phyloP scores from a whole-genome alignment of 2,113 vertebrate species.

The Tor tambroides region DNA sequence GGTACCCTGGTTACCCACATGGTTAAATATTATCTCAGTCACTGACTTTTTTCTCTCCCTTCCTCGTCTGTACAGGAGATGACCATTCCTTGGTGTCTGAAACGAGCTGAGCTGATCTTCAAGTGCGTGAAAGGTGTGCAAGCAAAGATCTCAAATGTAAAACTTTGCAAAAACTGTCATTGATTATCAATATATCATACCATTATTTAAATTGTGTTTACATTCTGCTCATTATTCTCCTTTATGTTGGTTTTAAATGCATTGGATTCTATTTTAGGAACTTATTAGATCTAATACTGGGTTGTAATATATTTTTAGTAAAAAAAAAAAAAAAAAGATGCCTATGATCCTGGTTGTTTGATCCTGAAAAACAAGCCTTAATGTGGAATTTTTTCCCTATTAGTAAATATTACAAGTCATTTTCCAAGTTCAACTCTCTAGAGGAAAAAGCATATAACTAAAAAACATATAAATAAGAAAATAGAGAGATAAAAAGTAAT shows the following conservation, averaged over 20 bases:
- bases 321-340: not conserved
- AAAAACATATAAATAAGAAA: not conserved
- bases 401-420: no score
- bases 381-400: not conserved
- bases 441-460: not conserved
- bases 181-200: not conserved
- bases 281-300: not conserved
- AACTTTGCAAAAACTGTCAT: not conserved
- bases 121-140: constrained; percentile 95
- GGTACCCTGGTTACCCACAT: not conserved
- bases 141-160: not conserved
- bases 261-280: no score
- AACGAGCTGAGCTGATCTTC: constrained; percentile 86
- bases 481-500: no score
- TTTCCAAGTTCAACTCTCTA: not conserved
- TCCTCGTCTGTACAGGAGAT: constrained; percentile 72
- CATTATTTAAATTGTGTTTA: not conserved
- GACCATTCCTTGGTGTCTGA: constrained; percentile 83
- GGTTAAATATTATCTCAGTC: not conserved
- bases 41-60: not conserved
- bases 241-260: not conserved
- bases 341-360: not conserved
- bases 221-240: not conserved
- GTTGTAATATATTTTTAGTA: not conserved
- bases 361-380: not conserved